A percentile compares a stretch with the other conserved stretches of the same genome.
These are phyloP conservation scores for Leptobrachium leishanense DNA, from an alignment of 2,113 vertebrate species.

Conservation along the genomic window DNA sequence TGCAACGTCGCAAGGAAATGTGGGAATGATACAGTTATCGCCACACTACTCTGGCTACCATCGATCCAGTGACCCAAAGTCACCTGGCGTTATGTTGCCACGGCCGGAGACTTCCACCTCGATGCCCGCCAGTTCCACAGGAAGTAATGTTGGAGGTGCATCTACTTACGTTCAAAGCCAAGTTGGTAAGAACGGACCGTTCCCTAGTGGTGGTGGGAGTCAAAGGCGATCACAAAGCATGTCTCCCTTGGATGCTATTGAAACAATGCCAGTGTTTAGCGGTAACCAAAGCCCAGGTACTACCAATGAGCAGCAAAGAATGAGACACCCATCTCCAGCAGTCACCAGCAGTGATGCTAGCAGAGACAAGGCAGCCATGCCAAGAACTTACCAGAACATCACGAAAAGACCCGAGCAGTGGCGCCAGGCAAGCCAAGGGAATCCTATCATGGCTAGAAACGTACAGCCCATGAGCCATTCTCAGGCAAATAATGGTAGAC, in stretches of 20 bases:
- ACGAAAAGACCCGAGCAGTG: background rate
- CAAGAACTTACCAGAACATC: background rate
- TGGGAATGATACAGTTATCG: conserved; percentile 20
- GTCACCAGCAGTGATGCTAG: conserved; percentile 17
- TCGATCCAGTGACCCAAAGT: conserved; percentile 5
- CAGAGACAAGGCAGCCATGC: background rate
- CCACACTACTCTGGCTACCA: conserved; percentile 26
- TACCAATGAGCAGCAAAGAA: conserved; percentile 20
- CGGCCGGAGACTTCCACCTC: conserved; percentile 1
- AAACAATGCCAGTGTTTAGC: conserved; percentile 12
- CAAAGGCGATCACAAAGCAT: conserved; percentile 3
- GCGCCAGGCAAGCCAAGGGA: background rate
- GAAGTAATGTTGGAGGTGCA: background rate
- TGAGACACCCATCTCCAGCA: background rate
- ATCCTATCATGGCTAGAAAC: background rate
- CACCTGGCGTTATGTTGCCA: conserved; percentile 1
- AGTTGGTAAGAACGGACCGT: background rate
- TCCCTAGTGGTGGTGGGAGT: conserved; percentile 4
- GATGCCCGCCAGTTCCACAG: background rate
- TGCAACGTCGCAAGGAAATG: conserved; percentile 11
- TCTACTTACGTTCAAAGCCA: conserved; percentile 8
- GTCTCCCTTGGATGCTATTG: conserved; percentile 23
- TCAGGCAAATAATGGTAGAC: background rate
- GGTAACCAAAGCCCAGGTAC: background rate
- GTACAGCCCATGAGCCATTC: background rate